Evolutionary conservation across 2,888 invertebrate species (phyloP).

Genomic region (Formica aserva): DNA sequence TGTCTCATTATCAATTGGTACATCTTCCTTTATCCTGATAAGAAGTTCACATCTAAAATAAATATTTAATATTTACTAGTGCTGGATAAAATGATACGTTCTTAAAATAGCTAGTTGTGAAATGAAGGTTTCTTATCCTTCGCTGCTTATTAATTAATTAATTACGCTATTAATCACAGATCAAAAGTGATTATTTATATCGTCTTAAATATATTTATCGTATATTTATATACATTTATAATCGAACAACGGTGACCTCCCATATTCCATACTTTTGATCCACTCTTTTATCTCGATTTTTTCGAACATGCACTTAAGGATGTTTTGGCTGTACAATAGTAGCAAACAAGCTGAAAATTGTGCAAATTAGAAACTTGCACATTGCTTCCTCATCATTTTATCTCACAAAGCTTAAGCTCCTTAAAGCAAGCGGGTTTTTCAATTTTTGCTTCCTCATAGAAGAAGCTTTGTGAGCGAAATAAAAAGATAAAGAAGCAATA

Average conservation of each 20-base stretch:
- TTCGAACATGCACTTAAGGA: background rate
- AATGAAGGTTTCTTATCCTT: background rate
- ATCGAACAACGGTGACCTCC: background rate
- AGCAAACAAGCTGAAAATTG: no score
- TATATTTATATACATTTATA: background rate
- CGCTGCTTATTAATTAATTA: background rate
- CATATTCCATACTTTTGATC: background rate
- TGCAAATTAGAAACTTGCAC: no score
- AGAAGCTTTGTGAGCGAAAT: no score
- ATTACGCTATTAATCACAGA: background rate
- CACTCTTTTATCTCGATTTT: background rate
- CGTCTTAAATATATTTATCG: background rate
- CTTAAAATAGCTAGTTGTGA: background rate
- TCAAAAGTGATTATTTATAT: slow-evolving; percentile 2
- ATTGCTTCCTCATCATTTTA: no score
- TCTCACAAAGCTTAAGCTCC: no score
- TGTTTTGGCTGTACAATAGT: no score
- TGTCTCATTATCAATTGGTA: background rate
- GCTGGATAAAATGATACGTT: background rate
- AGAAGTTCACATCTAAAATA: background rate
- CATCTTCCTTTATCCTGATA: background rate
- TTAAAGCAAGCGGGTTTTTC: no score
- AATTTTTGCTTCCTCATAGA: no score
- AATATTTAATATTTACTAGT: background rate
- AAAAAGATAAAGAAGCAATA: no score